Evolutionary conservation across 2,797 vertebrate species (phyloP), one percentile per base, ranked within the genome.

Genomic region (Neosilurus hyrtlii): DNA sequence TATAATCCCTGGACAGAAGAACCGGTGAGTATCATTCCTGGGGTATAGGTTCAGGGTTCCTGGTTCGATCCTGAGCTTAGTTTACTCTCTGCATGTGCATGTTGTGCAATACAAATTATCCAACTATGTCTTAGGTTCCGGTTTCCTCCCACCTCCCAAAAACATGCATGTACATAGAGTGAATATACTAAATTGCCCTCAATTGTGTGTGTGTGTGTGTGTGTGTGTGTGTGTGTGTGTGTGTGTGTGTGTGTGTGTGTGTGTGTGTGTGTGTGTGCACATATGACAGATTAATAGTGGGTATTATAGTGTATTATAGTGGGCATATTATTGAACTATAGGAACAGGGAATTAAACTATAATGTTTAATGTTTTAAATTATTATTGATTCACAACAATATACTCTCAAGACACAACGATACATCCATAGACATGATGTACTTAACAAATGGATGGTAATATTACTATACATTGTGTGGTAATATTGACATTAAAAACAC

Each of bases 111-210:
- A n/a, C n/a, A n/a, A n/a, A n/a, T 59, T 57, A 26, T 52, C 15
- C 1, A 5, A 30, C 15, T 37, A 10, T 4, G 26, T 30, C 57
- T 74, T 16, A 49, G 70, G 12, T 72, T 72, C 12, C 14, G 22
- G 70, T 72, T 56, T 72, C 70, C 70, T 72, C 70, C 49, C 52
- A 73, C 51, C 24, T 30, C 24, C n/a, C 24, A 56, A 56, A 56
- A 30, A 30, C 71, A 18, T 24, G n/a, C 22, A 26, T 72, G 51
- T 72, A 54, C 15, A 73, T 73, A 30, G 16, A 30, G 7, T 73
- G 15, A 24, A 9, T 30, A 73, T 16, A 57, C 10, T 30, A 30
- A 30, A 35, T 35, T n/a, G 11, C 18, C 3, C 54, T 10, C 57
- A 30, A 5, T 24, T 73, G 1, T 57, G 26, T 18, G 26, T 18